A percentile compares a stretch with the other conserved stretches of the same genome.
Conservation (phyloP, 1,140 invertebrate genomes). For the Neodiprion fabricii region DNA sequence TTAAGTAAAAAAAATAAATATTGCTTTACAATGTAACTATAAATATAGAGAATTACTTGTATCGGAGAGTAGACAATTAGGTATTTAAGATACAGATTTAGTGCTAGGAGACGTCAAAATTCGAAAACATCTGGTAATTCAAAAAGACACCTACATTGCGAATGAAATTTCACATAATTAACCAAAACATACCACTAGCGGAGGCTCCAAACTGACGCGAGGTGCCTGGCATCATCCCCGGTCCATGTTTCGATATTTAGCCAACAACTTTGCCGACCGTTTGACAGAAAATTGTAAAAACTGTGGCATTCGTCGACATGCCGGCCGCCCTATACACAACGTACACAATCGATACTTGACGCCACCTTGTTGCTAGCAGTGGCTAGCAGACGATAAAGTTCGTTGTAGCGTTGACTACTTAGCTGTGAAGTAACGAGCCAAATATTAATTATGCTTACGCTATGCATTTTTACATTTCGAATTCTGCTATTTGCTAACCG, state of each 20-base stretch:
- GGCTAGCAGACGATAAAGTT: slow-evolving; percentile 23
- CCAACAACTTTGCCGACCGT: not conserved
- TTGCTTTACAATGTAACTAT: slow-evolving; percentile 11
- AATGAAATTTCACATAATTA: slow-evolving; percentile 15
- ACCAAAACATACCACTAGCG: slow-evolving; percentile 40
- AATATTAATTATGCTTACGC: too few relatives aligned
- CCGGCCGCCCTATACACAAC: slow-evolving; percentile 11
- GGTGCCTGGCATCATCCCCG: slow-evolving; percentile 58
- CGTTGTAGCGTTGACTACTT: not conserved
- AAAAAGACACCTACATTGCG: slow-evolving; percentile 17
- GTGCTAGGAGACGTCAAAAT: slow-evolving; percentile 18
- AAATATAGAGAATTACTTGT: not conserved
- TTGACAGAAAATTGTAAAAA: not conserved
- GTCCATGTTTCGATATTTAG: slow-evolving; percentile 22
- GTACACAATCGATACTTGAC: slow-evolving; percentile 31
- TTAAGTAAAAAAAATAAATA: slow-evolving; percentile 13
- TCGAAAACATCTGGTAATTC: slow-evolving; percentile 48
- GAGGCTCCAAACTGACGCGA: slow-evolving; percentile 52
- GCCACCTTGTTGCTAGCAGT: slow-evolving; percentile 27
- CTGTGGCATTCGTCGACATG: slow-evolving; percentile 12
- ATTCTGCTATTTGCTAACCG: too few relatives aligned
- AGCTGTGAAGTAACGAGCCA: too few relatives aligned
- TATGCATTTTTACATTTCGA: too few relatives aligned
- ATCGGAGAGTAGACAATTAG: too few relatives aligned
- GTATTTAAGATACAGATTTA: not conserved